Base-by-base conservation (phyloP, 2,797 vertebrate species). In the Chromis chromis region DNA sequence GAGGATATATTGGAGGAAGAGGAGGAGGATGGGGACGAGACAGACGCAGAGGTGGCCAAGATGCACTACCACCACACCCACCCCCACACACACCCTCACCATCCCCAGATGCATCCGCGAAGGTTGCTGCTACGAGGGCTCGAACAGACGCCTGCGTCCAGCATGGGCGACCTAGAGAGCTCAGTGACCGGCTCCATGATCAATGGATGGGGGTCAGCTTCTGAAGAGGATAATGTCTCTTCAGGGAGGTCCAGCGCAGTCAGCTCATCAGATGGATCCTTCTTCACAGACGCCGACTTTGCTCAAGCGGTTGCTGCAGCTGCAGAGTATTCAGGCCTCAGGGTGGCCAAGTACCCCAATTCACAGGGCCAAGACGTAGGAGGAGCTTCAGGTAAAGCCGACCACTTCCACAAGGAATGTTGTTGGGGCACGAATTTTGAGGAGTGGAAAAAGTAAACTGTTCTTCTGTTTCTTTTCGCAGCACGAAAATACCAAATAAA, bases 131-230 rank as follows among this genome's bases (percentile, higher is more conserved):
- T 98, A 64, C 96, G 97, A 27, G 97, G 97, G 70, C 95, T 99
- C 1, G 97, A 99, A 89, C 98, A 99, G 91, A 99, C 98, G 0
- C 98, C 98, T 0, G 97, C 97, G 2, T 99, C 98, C 82, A 99
- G 98, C 31, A 95, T 97, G 13, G 98, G 98, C 3, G 98, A 99
- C 93, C 91, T 99, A 74, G 98, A 99, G 91, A 99, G 98, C 91
- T 99, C 98, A 0, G 97, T 98, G 69, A 99, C 98, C 0, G 98
- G 98, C 33, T 99, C 98, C 84, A 99, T 99, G 98, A 98, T 99
- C 93, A 99, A 99, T 13, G 98, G 98, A 78, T 99, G 98, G 98
- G 98, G 98, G 59, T 99, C 98, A 0, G 98, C 98, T 53, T 99
- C 98, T 0, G 98, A 99, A 77, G 98, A 99, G 83, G 98, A 99